These are phyloP conservation scores for Macrotus californicus DNA, from an alignment of 2,113 vertebrate genomes.

Conservation along the genomic window DNA sequence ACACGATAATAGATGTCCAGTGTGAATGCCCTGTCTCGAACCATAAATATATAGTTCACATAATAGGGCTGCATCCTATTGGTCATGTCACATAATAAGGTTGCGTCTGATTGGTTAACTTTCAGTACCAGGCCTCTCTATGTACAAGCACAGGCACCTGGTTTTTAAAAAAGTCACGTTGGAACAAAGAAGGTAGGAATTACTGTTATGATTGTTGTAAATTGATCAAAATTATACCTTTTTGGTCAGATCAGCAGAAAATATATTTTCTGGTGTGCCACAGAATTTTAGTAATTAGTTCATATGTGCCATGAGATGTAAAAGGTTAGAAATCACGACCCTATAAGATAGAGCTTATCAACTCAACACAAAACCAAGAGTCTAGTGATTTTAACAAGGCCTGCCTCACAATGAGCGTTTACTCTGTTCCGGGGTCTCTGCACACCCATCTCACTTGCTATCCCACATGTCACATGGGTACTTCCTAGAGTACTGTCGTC, in stretches of 20 bases:
- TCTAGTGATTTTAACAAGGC: background rate
- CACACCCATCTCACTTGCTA: background rate
- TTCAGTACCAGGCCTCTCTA: background rate
- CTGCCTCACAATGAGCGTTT: background rate
- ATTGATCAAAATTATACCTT: background rate
- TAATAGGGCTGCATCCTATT: background rate
- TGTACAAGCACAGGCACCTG: background rate
- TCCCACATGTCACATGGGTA: background rate
- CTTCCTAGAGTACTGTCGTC: background rate
- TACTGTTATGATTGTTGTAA: background rate
- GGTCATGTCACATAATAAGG: background rate
- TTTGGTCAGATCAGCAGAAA: background rate
- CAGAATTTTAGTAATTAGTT: background rate
- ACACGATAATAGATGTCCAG: background rate
- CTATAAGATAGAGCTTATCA: background rate
- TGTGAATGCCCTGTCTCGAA: background rate
- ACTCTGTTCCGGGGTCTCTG: background rate
- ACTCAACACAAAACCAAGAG: background rate
- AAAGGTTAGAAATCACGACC: background rate
- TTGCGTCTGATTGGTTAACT: background rate
- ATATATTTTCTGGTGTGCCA: background rate
- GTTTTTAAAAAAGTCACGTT: background rate
- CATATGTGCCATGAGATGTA: background rate
- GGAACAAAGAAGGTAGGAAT: background rate
- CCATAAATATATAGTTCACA: background rate